Conservation (phyloP, 2,888 invertebrate species). For the Rutpela maculata region DNA sequence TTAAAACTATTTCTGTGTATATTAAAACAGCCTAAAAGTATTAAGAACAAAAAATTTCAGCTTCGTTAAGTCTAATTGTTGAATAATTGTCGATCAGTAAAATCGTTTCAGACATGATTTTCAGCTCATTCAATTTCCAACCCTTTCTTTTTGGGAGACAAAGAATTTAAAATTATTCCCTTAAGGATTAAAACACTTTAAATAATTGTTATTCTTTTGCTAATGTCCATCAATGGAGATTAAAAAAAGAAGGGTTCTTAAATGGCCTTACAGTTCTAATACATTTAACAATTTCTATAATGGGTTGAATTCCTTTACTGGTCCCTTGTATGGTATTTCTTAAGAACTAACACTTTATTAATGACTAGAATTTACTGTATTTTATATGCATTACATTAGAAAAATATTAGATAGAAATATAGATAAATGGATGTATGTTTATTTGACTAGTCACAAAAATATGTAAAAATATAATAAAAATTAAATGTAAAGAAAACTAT, state of each 20-base stretch:
- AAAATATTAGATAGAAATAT: too few species aligned
- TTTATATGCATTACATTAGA: too few species aligned
- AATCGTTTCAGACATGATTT: constrained; percentile 60
- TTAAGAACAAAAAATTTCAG: constrained; percentile 22
- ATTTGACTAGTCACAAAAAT: too few species aligned
- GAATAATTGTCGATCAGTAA: constrained; percentile 46
- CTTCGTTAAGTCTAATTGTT: constrained; percentile 44
- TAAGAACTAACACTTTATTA: not conserved
- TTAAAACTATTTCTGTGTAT: not conserved
- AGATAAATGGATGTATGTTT: too few species aligned
- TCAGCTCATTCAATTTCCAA: constrained; percentile 67
- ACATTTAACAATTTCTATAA: constrained; percentile 47
- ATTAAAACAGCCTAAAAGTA: constrained; percentile 11
- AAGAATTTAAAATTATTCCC: constrained; percentile 68
- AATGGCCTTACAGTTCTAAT: constrained; percentile 47
- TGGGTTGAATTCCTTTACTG: constrained; percentile 32
- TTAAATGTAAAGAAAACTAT: too few species aligned
- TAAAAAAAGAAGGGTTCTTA: constrained; percentile 52
- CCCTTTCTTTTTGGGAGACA: constrained; percentile 67
- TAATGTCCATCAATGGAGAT: constrained; percentile 60
- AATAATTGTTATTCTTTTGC: constrained; percentile 68
- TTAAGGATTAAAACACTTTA: constrained; percentile 69
- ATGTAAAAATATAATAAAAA: too few species aligned
- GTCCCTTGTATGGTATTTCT: not conserved
- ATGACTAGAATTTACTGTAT: too few species aligned